phyloP scores from a whole-genome alignment of 2,797 vertebrate species.

The Psittacula echo region DNA sequence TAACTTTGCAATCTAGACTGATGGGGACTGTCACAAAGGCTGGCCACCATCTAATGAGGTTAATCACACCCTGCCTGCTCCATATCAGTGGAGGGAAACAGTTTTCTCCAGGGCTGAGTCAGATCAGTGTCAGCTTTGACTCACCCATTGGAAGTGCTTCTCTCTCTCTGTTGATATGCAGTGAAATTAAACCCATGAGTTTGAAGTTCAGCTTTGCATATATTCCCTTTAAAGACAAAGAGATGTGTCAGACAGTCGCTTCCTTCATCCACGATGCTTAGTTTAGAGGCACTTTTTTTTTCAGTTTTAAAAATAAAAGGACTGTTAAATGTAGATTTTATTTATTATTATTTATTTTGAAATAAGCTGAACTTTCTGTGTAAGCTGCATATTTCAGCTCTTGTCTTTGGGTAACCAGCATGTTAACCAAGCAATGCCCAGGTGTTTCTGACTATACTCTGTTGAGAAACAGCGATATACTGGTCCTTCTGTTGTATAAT shows the following conservation, averaged over 20 bases:
- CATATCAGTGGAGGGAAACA: not conserved
- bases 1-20: not conserved
- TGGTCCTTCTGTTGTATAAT: not conserved
- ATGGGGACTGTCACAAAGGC: not conserved
- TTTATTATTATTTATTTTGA: not conserved
- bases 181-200: not conserved
- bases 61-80: not conserved
- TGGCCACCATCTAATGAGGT: not conserved
- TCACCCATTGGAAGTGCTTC: not conserved
- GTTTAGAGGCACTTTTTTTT: not conserved
- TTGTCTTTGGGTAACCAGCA: not conserved
- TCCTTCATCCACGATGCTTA: not conserved
- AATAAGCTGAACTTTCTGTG: not conserved
- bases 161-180: fast-evolving
- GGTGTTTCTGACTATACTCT: not conserved
- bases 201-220: not conserved
- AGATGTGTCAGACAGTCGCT: not conserved
- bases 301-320: not conserved
- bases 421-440: not conserved
- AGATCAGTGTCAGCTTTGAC: not conserved
- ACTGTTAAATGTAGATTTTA: not conserved
- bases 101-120: not conserved
- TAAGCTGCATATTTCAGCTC: fast-evolving
- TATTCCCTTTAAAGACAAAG: not conserved
- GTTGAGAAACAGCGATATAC: not conserved